These are phyloP conservation scores for Ectropis grisescens DNA, from an alignment of 1,140 invertebrate genomes.

Conservation along the genomic window DNA sequence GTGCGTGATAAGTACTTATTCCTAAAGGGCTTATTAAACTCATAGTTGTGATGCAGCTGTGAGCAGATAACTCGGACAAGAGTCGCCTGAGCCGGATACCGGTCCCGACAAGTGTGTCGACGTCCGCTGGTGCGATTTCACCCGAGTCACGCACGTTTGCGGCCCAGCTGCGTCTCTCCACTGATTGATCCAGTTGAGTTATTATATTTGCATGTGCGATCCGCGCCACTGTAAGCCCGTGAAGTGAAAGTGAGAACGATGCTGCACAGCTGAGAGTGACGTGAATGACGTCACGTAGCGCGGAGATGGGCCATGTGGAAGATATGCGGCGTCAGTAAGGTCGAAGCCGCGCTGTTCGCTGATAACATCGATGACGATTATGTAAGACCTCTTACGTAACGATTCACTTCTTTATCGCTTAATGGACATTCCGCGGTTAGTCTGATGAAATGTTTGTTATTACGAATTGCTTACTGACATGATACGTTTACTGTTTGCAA, in stretches of 20 bases:
- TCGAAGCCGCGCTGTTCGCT: conserved; percentile 45
- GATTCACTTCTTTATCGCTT: too few species aligned
- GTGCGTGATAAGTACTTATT: too few species aligned
- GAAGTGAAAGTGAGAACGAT: conserved; percentile 49
- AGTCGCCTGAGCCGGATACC: conserved; percentile 35
- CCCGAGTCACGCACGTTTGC: conserved; percentile 55
- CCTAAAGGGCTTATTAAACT: too few species aligned
- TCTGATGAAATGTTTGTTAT: too few species aligned
- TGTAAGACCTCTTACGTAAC: conserved; percentile 49
- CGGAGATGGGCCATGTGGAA: conserved; percentile 62
- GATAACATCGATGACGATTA: conserved; percentile 46
- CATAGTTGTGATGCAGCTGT: too few species aligned
- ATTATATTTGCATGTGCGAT: conserved; percentile 35
- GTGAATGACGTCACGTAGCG: conserved; percentile 44
- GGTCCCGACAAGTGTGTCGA: conserved; percentile 43
- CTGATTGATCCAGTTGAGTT: conserved; percentile 43
- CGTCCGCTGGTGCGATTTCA: conserved; percentile 46
- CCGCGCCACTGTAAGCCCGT: too few species aligned
- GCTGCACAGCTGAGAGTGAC: conserved; percentile 45
- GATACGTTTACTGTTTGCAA: too few species aligned
- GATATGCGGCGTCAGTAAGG: conserved; percentile 62
- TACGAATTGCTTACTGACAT: too few species aligned
- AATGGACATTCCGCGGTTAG: too few species aligned
- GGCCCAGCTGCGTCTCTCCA: conserved; percentile 23
- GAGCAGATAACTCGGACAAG: too few species aligned